Base-by-base conservation (phyloP, 2,797 vertebrate species). In the Rhabdomys pumilio region DNA sequence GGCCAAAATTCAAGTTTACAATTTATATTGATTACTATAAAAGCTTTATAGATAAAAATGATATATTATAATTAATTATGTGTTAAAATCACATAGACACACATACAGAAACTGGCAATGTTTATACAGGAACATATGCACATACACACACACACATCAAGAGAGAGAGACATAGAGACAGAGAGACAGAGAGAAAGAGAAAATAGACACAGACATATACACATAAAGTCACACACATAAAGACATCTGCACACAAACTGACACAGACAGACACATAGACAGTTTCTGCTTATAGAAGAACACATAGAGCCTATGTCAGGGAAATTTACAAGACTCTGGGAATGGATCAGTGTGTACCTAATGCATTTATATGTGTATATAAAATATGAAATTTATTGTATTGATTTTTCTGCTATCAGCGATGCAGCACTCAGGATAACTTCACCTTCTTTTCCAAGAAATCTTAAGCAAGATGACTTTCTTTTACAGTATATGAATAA, bases 381-480 rank as follows among this genome's bases (percentile, higher is more conserved):
- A 97, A 98, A 97, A 96, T 95, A 93, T 90, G 2, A 91, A 95
- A 95, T 97, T 97, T 96, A 94, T 89, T 97, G 91, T 96, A 94
- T 91, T 97, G 96, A 96, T 94, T 95, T 97, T 97, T 34, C 76
- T 82, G 31, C 90, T 93, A 96, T 97, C 93, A 87, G 14, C 79
- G 61, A 73, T 95, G 69, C 82, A 97, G 63, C 22, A 97, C 89
- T 88, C 55, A 41, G 2, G 1, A 41, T 65, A 95, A 57, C 65
- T 79, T 44, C 85, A 65, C 61, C 47, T 97, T 59, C 76, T 69
- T 95, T 97, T 83, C 22, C 34, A 97, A 95, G 81, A 97, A 83
- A 93, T 53, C 4, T 38, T 47, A 76, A 57, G 0, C 3, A 97
- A 96, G 89, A 83, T 95, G 77, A 90, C 10, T 97, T 91, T 41